Base-by-base conservation (phyloP, 2,113 vertebrate species). In the Odontophorus gujanensis region DNA sequence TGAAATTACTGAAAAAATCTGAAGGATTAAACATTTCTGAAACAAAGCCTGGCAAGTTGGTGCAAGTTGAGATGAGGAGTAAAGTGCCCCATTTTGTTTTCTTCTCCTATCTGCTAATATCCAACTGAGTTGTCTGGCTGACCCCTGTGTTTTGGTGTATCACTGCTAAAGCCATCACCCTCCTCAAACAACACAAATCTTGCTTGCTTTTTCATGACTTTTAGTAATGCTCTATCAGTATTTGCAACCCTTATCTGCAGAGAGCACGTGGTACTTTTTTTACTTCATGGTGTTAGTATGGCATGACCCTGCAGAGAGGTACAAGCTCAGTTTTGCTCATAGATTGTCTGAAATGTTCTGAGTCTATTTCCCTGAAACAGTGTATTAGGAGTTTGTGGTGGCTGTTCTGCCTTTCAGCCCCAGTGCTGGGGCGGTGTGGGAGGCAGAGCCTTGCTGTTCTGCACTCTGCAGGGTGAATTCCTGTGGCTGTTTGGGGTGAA, bases 301-400 rank as follows among this genome's bases (percentile, higher is more conserved):
- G 48, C 22, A 21, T 68, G 69, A 89, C 68, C 47, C 65, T 63
- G 77, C 2, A 1, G 77, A 88, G 76, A 90, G n/a, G 69, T n/a
- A 73, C 43, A 87, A 81, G 78, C 58, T 82, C 82, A 55, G 36
- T n/a, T 89, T 92, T 81, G 57, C 72, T 87, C 81, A 81, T 66
- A 93, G 77, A 55, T 85, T 28, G 63, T 36, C 59, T 75, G 61
- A 81, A 93, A 90, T 32, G 24, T 42, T 32, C 73, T 13, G 43
- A 51, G 20, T 47, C 38, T 81, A 19, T 80, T 82, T 77, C 71
- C 80, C 63, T 91, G 69, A 58, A 5, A 9, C 26, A 62, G 63
- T 51, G n/a, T 45, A 16, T n/a, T 73, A 59, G 42, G 80, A 76
- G 59, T 25, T 80, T 34, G 21, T 32, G 13, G 43, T 50, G 73